phyloP scores from a whole-genome alignment of 2,797 vertebrate genomes.

The Aplochiton taeniatus region DNA sequence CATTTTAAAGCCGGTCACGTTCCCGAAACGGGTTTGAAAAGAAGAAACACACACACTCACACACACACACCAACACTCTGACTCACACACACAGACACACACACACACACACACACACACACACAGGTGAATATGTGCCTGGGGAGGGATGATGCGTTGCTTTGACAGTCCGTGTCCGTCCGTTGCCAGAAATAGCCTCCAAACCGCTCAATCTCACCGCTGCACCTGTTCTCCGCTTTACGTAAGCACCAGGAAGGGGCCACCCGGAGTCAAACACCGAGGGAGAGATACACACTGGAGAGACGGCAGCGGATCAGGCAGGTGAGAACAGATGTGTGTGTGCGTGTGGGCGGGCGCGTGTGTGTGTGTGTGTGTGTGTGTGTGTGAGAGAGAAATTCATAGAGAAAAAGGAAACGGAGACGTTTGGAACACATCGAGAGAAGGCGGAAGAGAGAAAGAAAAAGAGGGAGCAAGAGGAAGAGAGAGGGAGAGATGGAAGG shows the following conservation, averaged over 20 bases:
- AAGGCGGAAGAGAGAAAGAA: no score
- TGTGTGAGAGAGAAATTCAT: no score
- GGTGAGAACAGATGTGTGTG: background rate
- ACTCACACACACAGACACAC: constrained; percentile 8
- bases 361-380: background rate
- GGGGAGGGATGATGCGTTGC: constrained; percentile 48
- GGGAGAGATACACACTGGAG: constrained; percentile 23
- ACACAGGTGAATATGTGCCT: background rate
- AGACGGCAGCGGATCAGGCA: background rate
- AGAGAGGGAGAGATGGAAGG: no score
- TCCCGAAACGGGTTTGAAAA: no score
- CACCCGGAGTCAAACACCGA: constrained; percentile 13
- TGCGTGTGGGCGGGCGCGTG: background rate
- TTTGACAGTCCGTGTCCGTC: constrained; percentile 56
- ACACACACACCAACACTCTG: background rate
- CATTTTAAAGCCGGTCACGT: no score
- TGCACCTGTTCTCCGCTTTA: constrained; percentile 58
- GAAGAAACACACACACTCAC: constrained; percentile 21
- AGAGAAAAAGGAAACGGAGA: no score
- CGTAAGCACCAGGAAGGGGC: constrained; percentile 29
- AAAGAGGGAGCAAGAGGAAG: no score
- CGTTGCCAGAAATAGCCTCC: constrained; percentile 57
- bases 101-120: constrained; percentile 6
- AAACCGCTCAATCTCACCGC: constrained; percentile 47
- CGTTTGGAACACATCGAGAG: no score